A percentile compares a stretch with the other conserved stretches of the same genome.
Evolutionary conservation across 1,140 invertebrate genomes (phyloP).

Genomic region (Pectinophora gossypiella): DNA sequence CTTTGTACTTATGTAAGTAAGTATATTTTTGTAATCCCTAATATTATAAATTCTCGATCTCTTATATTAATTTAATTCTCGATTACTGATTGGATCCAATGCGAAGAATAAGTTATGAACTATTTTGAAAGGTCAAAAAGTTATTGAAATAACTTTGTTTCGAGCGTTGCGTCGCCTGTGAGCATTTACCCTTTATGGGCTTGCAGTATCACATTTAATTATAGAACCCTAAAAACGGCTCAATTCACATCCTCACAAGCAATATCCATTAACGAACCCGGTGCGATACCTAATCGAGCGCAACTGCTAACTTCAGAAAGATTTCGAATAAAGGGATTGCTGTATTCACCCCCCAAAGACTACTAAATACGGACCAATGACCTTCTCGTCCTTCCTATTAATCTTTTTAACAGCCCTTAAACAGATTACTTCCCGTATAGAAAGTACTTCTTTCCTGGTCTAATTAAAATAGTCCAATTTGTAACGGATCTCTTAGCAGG

Average conservation of each 20-base stretch:
- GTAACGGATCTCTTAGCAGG: conserved; percentile 13
- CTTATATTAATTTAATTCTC: no score
- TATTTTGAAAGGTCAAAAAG: no score
- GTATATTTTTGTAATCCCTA: no score
- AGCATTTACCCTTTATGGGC: neutral
- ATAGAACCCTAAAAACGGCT: neutral
- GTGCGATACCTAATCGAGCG: conserved; percentile 15
- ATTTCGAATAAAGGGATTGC: conserved; percentile 13
- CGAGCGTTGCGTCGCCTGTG: neutral
- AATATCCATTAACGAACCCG: conserved; percentile 12
- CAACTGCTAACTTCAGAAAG: conserved; percentile 14
- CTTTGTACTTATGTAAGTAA: no score
- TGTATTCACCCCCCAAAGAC: conserved; percentile 18
- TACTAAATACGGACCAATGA: conserved; percentile 38
- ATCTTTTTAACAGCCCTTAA: conserved; percentile 43
- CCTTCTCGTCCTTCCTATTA: conserved; percentile 34
- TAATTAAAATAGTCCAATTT: conserved; percentile 36
- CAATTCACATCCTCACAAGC: conserved; percentile 1
- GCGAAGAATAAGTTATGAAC: no score
- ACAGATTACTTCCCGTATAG: conserved; percentile 27
- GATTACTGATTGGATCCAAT: no score
- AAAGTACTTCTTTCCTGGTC: conserved; percentile 16
- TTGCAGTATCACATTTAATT: conserved; percentile 2
- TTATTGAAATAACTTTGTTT: no score
- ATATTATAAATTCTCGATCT: no score